Percentiles rank a stretch among this genome's conserved stretches.
phyloP scores from a whole-genome alignment of 2,797 vertebrate species.

The Sebastes nivosus region DNA sequence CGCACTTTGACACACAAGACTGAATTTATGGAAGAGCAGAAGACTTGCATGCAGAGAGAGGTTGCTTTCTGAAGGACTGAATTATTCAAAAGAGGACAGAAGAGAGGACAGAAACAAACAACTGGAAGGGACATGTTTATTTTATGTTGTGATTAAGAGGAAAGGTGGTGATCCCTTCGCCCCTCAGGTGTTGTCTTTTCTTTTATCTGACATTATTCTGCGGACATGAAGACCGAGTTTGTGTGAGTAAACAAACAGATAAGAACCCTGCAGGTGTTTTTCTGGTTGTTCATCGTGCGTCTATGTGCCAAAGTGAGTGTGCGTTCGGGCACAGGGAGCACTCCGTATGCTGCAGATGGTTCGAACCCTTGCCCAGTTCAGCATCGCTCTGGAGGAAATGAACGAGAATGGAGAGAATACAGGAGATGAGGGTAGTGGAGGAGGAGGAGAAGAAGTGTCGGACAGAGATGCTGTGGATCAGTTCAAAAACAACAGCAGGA shows the following conservation, averaged over 20 bases:
- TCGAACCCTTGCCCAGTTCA: conserved; percentile 96
- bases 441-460: conserved; percentile 59
- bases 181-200: conserved; percentile 11
- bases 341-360: conserved; percentile 98
- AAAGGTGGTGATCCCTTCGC: conserved; percentile 16
- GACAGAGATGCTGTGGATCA: conserved; percentile 78
- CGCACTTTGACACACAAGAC: conserved; percentile 21
- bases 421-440: conserved; percentile 78
- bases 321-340: conserved; percentile 40
- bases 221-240: conserved; percentile 33
- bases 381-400: conserved; percentile 98
- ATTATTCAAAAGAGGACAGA: conserved; percentile 29
- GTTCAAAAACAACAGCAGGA: conserved; percentile 66
- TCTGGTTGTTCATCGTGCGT: neutral
- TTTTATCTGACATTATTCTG: neutral
- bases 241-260: conserved; percentile 34
- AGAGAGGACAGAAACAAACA: neutral
- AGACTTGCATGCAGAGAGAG: neutral
- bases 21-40: conserved; percentile 29
- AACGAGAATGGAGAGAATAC: conserved; percentile 89
- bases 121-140: conserved; percentile 2
- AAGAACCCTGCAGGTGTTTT: neutral
- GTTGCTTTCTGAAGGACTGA: conserved; percentile 18
- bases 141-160: conserved; percentile 4
- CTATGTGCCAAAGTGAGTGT: conserved; percentile 51